Conservation (phyloP, 1,140 invertebrate genomes). For the Mercenaria mercenaria region DNA sequence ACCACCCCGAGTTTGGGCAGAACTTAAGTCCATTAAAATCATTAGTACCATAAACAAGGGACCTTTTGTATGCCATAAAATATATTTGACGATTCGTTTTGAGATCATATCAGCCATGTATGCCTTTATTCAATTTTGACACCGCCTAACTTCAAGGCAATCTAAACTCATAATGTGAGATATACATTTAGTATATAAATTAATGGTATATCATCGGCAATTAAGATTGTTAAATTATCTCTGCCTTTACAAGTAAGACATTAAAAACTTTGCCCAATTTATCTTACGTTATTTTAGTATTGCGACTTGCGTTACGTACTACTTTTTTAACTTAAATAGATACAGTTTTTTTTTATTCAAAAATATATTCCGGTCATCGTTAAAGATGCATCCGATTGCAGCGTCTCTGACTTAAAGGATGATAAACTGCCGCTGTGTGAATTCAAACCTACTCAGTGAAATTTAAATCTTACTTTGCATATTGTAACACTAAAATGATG, state of each 20-base stretch:
- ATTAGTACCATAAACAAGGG: constrained; percentile 22
- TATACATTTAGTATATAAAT: neutral
- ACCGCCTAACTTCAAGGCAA: neutral
- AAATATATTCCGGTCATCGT: too few relatives aligned
- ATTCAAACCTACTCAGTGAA: too few relatives aligned
- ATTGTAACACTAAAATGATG: too few relatives aligned
- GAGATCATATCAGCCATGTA: neutral
- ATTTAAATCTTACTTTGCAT: too few relatives aligned
- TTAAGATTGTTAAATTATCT: neutral
- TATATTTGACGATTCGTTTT: neutral
- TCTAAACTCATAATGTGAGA: neutral
- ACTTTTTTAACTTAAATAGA: too few relatives aligned
- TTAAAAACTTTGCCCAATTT: neutral
- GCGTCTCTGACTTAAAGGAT: too few relatives aligned
- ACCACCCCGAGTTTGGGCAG: neutral
- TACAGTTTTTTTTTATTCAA: too few relatives aligned
- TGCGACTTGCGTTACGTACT: too few relatives aligned
- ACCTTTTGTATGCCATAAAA: constrained; percentile 32
- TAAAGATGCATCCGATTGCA: too few relatives aligned
- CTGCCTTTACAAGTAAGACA: neutral
- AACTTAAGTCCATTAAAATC: constrained; percentile 28
- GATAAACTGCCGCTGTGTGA: too few relatives aligned
- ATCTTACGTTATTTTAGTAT: too few relatives aligned
- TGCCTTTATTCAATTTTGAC: neutral
- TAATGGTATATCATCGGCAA: neutral